Percentiles rank a stretch among this genome's conserved stretches.
Conservation (phyloP, 2,113 vertebrate species). For the Illadopsis cleaveri region DNA sequence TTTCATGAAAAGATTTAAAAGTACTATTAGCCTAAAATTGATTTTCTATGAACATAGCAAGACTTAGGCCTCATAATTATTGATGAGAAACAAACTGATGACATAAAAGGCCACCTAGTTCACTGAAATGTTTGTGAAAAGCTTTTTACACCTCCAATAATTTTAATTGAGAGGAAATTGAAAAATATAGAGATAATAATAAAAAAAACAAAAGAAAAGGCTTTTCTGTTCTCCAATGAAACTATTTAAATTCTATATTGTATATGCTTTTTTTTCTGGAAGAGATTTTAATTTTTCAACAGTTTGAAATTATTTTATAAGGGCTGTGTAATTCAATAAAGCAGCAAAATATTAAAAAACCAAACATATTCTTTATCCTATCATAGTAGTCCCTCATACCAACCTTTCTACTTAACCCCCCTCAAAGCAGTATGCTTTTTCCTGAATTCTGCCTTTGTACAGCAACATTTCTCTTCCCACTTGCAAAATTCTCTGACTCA, state of each 20-base stretch:
- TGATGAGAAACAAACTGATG: background rate
- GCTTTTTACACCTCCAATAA: background rate
- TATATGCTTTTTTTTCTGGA: background rate
- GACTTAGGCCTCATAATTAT: background rate
- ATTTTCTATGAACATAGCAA: background rate
- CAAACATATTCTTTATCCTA: background rate
- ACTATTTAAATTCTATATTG: background rate
- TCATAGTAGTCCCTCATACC: background rate
- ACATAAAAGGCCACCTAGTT: background rate
- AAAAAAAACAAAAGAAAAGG: fast-evolving
- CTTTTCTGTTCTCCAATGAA: background rate
- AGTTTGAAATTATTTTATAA: background rate
- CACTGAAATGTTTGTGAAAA: background rate
- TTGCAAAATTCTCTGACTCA: background rate
- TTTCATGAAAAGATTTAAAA: background rate
- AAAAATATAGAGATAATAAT: background rate
- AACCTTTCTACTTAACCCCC: background rate
- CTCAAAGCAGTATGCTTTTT: background rate
- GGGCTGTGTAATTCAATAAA: background rate
- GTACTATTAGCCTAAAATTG: background rate
- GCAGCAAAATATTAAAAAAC: background rate
- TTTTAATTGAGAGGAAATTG: background rate
- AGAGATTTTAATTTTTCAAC: background rate
- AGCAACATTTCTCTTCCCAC: background rate
- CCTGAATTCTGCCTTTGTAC: background rate